Conservation (phyloP, 2,113 vertebrate species). For the Verasper variegatus region DNA sequence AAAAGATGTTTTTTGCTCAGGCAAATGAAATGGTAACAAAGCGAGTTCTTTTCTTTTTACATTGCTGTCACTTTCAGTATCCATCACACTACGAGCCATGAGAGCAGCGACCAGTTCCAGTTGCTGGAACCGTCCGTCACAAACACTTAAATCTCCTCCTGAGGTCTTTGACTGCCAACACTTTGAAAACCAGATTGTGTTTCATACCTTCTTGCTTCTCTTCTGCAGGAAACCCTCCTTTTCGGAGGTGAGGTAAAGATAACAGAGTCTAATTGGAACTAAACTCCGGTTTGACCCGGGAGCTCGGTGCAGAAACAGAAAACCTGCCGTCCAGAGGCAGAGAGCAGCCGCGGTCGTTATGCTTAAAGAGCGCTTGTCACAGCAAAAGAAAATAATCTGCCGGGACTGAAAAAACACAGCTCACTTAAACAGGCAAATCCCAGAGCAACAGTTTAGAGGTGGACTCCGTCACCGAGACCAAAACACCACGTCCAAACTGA, state of each 20-base stretch:
- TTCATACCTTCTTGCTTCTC: neutral
- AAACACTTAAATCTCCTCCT: slow-evolving; percentile 6
- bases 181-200: slow-evolving; percentile 25
- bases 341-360: neutral
- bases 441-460: neutral
- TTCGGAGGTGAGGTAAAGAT: slow-evolving; percentile 40
- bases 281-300: slow-evolving; percentile 22
- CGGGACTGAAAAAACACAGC: slow-evolving; percentile 34
- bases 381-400: slow-evolving; percentile 49
- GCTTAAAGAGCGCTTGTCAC: slow-evolving; percentile 18
- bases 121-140: slow-evolving; percentile 2
- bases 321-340: slow-evolving; percentile 10
- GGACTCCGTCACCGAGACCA: neutral
- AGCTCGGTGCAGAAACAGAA: slow-evolving; percentile 18
- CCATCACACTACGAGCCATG: neutral
- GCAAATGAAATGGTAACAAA: too few relatives aligned
- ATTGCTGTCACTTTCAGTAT: neutral
- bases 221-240: neutral
- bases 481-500: slow-evolving; percentile 37
- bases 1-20: too few relatives aligned
- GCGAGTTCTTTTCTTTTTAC: too few relatives aligned
- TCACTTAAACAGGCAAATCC: slow-evolving; percentile 21
- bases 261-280: slow-evolving; percentile 44
- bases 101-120: neutral
- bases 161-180: neutral